Evolutionary conservation across 2,888 invertebrate genomes (phyloP), one percentile per base, ranked within the genome.

Genomic region (Dendrolimus houi): DNA sequence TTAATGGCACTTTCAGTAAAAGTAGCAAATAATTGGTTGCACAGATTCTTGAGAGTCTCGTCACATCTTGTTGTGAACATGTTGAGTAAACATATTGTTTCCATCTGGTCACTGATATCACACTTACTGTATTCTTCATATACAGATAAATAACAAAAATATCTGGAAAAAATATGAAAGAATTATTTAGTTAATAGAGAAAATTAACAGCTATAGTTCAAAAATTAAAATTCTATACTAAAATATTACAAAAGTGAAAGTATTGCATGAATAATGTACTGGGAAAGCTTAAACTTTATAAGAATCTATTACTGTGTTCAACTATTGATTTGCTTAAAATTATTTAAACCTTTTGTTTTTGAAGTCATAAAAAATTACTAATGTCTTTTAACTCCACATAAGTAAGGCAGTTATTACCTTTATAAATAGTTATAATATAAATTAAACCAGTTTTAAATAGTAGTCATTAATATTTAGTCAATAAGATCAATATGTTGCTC

Each of bases 11-110:
- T 91, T 70, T 91, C 92, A 56, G 88, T 89, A 68, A 93, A 93
- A 56, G 96, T 89, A 2, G 94, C 94, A 71, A 94, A 93, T 55
- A 97, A 83, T 84, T 98, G 97, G 60, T 92, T 92, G 64, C 97
- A 91, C 12, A 96, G 85, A 77, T 95, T 94, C 58, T 91, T 91
- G 0, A 95, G 91, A 2, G 96, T 93, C 62, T 94, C 93, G 75
- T 95, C 93, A 69, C 94, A 94, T 52, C 96, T 92, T 57, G 92
- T 91, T 0, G 95, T 86, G 82, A 95, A 94, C 68, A 93, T 93
- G 65, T 93, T 93, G 56, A 97, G 81, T 61, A 87, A 78, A 71
- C 94, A 94, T 69, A 94, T 86, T 58, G 92, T 88, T 66, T 93
- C 92, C 70, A 94, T 90, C 61, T 93, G 88, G 54, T 80, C 77